phyloP scores from a whole-genome alignment of 2,797 vertebrate genomes.

The Poecilia wingei region DNA sequence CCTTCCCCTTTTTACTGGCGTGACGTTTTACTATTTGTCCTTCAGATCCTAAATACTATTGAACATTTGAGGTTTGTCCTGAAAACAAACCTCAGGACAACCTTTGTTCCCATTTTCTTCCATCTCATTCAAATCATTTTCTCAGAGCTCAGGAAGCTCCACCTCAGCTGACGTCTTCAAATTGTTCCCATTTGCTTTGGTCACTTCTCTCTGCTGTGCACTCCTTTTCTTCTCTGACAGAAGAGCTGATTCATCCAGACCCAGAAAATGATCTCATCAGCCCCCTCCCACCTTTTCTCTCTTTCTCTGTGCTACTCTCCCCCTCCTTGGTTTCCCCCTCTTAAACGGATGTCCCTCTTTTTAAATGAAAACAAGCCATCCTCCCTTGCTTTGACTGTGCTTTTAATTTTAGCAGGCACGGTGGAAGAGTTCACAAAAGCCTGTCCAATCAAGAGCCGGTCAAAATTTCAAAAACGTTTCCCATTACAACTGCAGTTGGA shows the following conservation, averaged over 20 bases:
- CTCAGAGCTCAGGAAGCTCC: background rate
- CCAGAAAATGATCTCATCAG: constrained; percentile 80
- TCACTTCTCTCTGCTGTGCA: constrained; percentile 22
- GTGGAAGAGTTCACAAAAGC: constrained; percentile 12
- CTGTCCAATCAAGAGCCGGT: background rate
- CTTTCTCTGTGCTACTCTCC: constrained; percentile 15
- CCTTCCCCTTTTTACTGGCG: background rate
- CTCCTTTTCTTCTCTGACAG: constrained; percentile 45
- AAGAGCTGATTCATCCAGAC: constrained; percentile 82
- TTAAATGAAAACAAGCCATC: constrained; percentile 81
- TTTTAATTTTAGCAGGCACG: constrained; percentile 61
- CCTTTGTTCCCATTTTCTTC: background rate
- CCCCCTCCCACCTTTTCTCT: constrained; percentile 35
- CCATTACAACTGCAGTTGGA: background rate
- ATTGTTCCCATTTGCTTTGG: constrained; percentile 22
- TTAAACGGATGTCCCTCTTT: constrained; percentile 69
- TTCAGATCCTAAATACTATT: background rate
- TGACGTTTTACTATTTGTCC: background rate
- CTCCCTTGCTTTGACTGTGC: constrained; percentile 42
- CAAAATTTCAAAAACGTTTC: background rate
- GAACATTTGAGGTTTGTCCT: background rate
- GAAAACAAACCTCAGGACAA: background rate
- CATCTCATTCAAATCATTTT: background rate
- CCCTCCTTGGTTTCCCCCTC: constrained; percentile 35
- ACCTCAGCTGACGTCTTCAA: constrained; percentile 38